Evolutionary conservation across 2,113 vertebrate genomes (phyloP).

Genomic region (Anoura caudifer): DNA sequence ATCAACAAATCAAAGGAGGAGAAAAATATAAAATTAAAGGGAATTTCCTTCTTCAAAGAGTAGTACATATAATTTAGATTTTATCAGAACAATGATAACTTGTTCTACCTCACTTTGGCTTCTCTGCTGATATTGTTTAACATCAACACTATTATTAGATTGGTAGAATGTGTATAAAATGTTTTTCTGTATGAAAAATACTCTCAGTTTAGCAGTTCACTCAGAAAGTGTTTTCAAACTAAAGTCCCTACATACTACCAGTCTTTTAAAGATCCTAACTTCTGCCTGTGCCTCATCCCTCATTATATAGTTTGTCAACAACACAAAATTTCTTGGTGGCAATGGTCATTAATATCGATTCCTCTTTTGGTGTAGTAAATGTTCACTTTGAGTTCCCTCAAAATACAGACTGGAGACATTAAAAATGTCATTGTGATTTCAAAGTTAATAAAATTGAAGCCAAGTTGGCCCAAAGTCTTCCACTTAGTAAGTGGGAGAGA

Average conservation of each 20-base stretch:
- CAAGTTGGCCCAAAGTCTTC: background rate
- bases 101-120: background rate
- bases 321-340: background rate
- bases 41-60: conserved; percentile 36
- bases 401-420: background rate
- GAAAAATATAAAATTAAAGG: conserved; percentile 15
- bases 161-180: background rate
- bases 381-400: background rate
- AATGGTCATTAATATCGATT: background rate
- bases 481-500: background rate
- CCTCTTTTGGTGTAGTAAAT: background rate
- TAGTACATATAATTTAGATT: background rate
- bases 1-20: conserved; percentile 40
- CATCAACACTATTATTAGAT: background rate
- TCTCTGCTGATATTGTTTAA: background rate
- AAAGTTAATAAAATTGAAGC: background rate
- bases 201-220: background rate
- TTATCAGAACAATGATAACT: background rate
- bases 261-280: background rate
- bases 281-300: background rate
- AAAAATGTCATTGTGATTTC: background rate
- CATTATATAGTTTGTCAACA: background rate
- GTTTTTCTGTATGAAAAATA: background rate
- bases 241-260: background rate
- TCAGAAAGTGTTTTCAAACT: background rate